phyloP scores from a whole-genome alignment of 2,888 invertebrate species.

The Odontocolon sp. region DNA sequence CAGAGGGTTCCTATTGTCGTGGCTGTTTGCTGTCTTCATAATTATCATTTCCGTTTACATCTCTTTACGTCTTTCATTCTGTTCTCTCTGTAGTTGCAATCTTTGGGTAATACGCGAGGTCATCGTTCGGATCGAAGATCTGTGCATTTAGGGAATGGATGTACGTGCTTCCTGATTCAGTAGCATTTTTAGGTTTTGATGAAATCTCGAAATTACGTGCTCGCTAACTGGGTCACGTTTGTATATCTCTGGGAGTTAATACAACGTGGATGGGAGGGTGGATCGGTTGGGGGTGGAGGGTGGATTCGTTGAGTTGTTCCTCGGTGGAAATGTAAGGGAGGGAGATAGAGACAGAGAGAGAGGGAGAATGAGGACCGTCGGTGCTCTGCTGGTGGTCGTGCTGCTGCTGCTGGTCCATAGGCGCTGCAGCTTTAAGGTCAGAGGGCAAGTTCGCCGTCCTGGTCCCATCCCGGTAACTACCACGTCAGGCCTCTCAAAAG shows the following conservation, averaged over 20 bases:
- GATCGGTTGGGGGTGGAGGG: neutral
- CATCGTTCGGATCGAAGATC: neutral
- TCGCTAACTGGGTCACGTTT: constrained; percentile 42
- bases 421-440: constrained; percentile 26
- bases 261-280: constrained; percentile 5
- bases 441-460: constrained; percentile 29
- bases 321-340: constrained; percentile 1
- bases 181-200: constrained; percentile 3
- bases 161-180: neutral
- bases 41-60: constrained; percentile 36
- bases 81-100: no score
- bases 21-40: constrained; percentile 42
- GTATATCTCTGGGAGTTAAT: constrained; percentile 42
- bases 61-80: neutral
- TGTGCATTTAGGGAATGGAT: neutral
- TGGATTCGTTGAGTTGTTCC: constrained; percentile 18
- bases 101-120: neutral
- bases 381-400: neutral
- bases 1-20: constrained; percentile 40
- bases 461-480: neutral
- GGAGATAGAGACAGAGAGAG: constrained; percentile 6
- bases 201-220: constrained; percentile 25
- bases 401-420: neutral
- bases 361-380: neutral
- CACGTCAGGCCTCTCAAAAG: constrained; percentile 13